Percentiles rank a stretch among this genome's conserved stretches.
These are phyloP conservation scores for Syrista parreyssii DNA, from an alignment of 2,888 invertebrate genomes.

Conservation along the genomic window DNA sequence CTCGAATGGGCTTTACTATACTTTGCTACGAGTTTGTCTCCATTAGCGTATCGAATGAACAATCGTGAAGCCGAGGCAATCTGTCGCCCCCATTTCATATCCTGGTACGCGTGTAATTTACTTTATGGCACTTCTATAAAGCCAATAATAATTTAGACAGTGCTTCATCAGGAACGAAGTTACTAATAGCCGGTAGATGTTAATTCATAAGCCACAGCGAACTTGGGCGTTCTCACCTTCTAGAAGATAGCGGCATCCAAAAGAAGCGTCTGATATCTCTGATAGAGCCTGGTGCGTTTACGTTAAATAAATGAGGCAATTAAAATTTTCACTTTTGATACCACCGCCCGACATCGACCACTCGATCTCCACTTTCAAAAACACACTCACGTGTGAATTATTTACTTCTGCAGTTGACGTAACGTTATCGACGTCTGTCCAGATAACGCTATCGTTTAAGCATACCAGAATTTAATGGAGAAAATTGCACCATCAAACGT, in stretches of 20 bases:
- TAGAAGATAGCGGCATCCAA: background rate
- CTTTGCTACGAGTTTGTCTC: background rate
- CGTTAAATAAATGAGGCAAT: constrained; percentile 19
- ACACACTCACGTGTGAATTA: background rate
- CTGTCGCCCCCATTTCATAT: background rate
- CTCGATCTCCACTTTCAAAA: constrained; percentile 16
- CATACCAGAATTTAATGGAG: background rate
- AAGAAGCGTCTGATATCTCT: background rate
- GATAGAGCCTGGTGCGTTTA: background rate
- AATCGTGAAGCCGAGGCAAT: background rate
- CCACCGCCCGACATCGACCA: constrained; percentile 6
- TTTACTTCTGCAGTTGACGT: background rate
- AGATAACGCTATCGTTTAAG: background rate
- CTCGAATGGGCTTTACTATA: background rate
- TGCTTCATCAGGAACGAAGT: background rate
- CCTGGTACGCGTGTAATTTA: background rate
- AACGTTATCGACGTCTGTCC: background rate
- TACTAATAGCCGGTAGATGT: background rate
- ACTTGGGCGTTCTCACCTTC: background rate
- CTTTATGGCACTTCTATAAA: constrained; percentile 2
- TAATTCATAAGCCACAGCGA: background rate
- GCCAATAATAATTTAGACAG: background rate
- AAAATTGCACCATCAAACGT: background rate
- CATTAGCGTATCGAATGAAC: background rate
- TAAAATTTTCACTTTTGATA: constrained; percentile 19